Evolutionary conservation across 2,888 invertebrate genomes (phyloP).

Genomic region (Netelia melanura): DNA sequence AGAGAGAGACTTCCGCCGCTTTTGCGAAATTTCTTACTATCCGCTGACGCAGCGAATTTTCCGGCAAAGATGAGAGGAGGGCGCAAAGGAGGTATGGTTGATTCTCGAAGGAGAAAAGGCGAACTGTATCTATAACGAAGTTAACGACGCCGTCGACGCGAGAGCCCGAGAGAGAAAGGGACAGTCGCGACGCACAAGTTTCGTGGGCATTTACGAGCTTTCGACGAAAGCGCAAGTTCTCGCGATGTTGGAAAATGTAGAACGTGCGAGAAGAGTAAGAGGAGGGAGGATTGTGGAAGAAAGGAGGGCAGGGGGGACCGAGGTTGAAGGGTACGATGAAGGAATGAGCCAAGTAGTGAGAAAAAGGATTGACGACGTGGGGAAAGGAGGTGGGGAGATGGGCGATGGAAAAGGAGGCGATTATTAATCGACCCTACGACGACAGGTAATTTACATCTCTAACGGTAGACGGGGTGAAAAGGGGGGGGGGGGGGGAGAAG

Average conservation of each 20-base stretch:
- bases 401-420: conserved; percentile 62
- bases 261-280: neutral
- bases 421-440: conserved; percentile 76
- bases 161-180: too few relatives aligned
- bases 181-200: conserved; percentile 43
- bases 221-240: conserved; percentile 47
- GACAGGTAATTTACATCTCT: conserved; percentile 78
- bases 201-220: conserved; percentile 56
- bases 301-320: too few relatives aligned
- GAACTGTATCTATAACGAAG: conserved; percentile 50
- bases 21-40: conserved; percentile 48
- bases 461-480: too few relatives aligned
- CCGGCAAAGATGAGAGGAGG: neutral
- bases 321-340: too few relatives aligned
- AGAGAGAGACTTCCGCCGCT: conserved; percentile 35
- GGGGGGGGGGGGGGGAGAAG: conserved; percentile 40
- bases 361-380: too few relatives aligned
- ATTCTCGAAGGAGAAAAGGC: neutral
- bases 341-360: too few relatives aligned
- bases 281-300: too few relatives aligned
- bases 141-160: conserved; percentile 46
- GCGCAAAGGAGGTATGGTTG: neutral
- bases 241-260: conserved; percentile 35
- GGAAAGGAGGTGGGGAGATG: conserved; percentile 1
- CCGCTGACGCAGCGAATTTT: conserved; percentile 58